phyloP scores from a whole-genome alignment of 2,113 vertebrate species.

The Strigops habroptila region DNA sequence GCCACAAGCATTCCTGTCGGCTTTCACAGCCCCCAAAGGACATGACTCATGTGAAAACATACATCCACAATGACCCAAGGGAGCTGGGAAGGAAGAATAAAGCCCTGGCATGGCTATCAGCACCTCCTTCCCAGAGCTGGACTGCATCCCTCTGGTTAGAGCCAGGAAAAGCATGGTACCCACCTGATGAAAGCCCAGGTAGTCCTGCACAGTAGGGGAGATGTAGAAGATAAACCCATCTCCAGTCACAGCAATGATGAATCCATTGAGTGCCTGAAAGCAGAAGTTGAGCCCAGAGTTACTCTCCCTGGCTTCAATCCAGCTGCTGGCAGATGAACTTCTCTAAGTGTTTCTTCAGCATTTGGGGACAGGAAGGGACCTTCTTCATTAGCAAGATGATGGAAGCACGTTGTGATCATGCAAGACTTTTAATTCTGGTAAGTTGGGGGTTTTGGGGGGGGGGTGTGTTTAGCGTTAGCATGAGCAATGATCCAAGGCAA shows the following conservation, averaged over 20 bases:
- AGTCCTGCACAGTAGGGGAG: slow-evolving; percentile 31
- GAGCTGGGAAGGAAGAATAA: background rate
- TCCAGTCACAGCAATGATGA: background rate
- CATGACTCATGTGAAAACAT: background rate
- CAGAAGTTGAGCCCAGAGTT: background rate
- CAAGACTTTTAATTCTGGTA: background rate
- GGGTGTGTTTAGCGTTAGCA: background rate
- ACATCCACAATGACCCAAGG: background rate
- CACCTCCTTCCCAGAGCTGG: background rate
- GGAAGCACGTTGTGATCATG: background rate
- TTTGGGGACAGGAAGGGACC: background rate
- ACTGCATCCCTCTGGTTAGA: background rate
- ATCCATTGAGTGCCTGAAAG: slow-evolving; percentile 52
- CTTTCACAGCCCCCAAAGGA: background rate
- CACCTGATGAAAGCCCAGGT: slow-evolving; percentile 51
- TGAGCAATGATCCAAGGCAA: background rate
- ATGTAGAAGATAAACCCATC: slow-evolving; percentile 44
- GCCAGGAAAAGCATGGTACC: background rate
- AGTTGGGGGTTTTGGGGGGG: background rate
- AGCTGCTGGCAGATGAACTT: background rate
- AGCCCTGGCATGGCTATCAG: background rate
- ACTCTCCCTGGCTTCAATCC: background rate
- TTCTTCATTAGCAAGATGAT: background rate
- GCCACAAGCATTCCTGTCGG: background rate
- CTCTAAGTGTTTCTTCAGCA: background rate